Base-by-base conservation (phyloP, 2,888 invertebrate genomes). In the Drosophila fulvimacula region DNA sequence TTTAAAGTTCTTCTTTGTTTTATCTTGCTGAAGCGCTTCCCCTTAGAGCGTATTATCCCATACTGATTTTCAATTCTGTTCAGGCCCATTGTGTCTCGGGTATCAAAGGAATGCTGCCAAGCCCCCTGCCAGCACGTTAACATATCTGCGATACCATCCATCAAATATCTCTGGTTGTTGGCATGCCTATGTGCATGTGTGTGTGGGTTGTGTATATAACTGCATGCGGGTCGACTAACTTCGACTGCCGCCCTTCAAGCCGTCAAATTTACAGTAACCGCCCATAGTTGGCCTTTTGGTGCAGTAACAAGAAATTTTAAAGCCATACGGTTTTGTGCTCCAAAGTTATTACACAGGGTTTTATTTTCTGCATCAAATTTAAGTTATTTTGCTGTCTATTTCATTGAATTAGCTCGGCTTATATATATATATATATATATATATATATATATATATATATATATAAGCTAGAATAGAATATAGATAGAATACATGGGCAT, bases 111-210 rank as follows among this genome's bases (percentile, higher is more conserved):
- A 70, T 48, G 59, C 49, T 41, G 66, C 42, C 70, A 61, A 53
- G 49, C 41, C 69, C 64, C 73, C 73, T 73, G 84, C 73, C 72
- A 67, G 73, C 75, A 82, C 73, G 73, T 86, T 83, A 76, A 73
- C 86, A 81, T 86, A 83, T 86, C 86, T 75, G 73, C 72, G 73
- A 85, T 82, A 64, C 76, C 88, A 88, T 89, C 88, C 83, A 88
- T 88, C 88, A 88, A 88, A 88, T 82, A 87, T 81, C 74, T 66
- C 66, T 63, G 44, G 60, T 66, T 27, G 61, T 49, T 65, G 63
- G 65, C 59, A 52, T 70, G 65, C 52, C 19, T 60, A 17, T 56
- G 34, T 58, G 21, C 27, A 24, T 58, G 36, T 56, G 49, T 24
- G 30, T 34, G 38, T 39, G 63, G 32, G 48, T 19, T n/a, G 60